A percentile compares a stretch with the other conserved stretches of the same genome.
These are phyloP conservation scores for Centruroides sculpturatus DNA, from an alignment of 1,140 invertebrate genomes.

Conservation along the genomic window DNA sequence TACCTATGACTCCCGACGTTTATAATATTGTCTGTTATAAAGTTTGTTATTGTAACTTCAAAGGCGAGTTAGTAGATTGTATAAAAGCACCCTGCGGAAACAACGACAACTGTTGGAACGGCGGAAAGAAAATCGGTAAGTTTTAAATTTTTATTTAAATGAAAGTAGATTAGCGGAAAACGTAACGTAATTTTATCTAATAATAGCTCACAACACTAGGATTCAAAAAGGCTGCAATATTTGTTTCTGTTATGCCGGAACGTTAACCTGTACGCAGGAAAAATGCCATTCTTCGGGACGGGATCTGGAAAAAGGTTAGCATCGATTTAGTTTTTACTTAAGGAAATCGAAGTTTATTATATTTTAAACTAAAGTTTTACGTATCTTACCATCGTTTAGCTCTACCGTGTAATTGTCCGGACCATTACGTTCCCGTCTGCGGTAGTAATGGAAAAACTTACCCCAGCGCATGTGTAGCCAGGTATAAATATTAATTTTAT, in stretches of 20 bases:
- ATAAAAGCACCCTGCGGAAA: slow-evolving; percentile 48
- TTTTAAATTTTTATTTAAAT: slow-evolving; percentile 1
- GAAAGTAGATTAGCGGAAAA: too few relatives aligned
- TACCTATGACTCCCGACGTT: slow-evolving; percentile 48
- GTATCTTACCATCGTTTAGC: slow-evolving; percentile 16
- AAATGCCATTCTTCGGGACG: slow-evolving; percentile 33
- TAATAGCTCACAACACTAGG: slow-evolving; percentile 41
- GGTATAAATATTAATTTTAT: slow-evolving; percentile 33
- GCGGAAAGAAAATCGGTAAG: slow-evolving; percentile 38
- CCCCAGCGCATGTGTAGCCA: slow-evolving; percentile 67
- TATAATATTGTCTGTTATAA: slow-evolving; percentile 49
- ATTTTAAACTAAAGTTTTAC: too few relatives aligned
- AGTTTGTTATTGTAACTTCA: slow-evolving; percentile 57
- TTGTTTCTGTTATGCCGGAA: slow-evolving; percentile 66
- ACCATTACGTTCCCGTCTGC: slow-evolving; percentile 68
- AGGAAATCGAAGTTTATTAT: too few relatives aligned
- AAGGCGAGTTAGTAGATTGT: slow-evolving; percentile 53
- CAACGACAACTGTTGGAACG: slow-evolving; percentile 48
- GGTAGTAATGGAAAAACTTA: slow-evolving; percentile 62
- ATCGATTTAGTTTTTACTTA: neutral
- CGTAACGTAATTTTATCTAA: neutral
- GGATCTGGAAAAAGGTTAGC: neutral
- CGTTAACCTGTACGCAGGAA: slow-evolving; percentile 62
- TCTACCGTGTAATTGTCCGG: slow-evolving; percentile 70
- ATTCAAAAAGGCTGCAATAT: slow-evolving; percentile 71